Conservation (phyloP, 2,888 invertebrate genomes). For the Conchocele bisecta region DNA sequence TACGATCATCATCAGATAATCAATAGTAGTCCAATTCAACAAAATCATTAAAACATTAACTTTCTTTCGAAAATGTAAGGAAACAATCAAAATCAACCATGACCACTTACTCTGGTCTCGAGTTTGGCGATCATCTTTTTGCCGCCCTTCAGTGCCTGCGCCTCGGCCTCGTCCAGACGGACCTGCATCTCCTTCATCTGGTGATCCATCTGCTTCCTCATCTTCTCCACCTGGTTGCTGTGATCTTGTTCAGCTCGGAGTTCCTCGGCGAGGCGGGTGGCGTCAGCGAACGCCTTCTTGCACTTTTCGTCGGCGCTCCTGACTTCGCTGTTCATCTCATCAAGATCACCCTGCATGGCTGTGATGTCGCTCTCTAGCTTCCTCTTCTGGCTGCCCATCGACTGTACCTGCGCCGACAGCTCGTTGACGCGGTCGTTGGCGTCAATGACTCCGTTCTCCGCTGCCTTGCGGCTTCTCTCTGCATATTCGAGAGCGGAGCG, state of each 20-base stretch:
- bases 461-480: slow-evolving; percentile 98
- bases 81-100: too few species aligned
- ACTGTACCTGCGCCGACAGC: slow-evolving; percentile 95
- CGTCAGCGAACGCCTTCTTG: slow-evolving; percentile 86
- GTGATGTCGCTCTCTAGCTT: slow-evolving; percentile 99
- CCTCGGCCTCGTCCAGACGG: slow-evolving; percentile 97
- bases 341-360: slow-evolving; percentile 98
- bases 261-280: slow-evolving; percentile 98
- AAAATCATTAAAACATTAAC: too few species aligned
- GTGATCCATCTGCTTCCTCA: slow-evolving; percentile 97
- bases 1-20: too few species aligned
- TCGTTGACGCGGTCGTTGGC: slow-evolving; percentile 99
- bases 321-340: slow-evolving; percentile 98
- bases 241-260: slow-evolving; percentile 99
- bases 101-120: slow-evolving; percentile 87
- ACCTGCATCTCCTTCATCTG: slow-evolving; percentile 98
- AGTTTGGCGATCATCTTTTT: slow-evolving; percentile 99
- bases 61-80: too few species aligned
- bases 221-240: slow-evolving; percentile 98
- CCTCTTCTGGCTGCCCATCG: slow-evolving; percentile 98
- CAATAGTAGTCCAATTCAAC: too few species aligned
- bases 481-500: slow-evolving; percentile 95
- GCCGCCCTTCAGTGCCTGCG: slow-evolving; percentile 98
- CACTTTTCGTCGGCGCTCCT: slow-evolving; percentile 96
- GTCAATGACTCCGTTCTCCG: slow-evolving; percentile 98